A percentile compares a stretch with the other conserved stretches of the same genome.
phyloP scores from a whole-genome alignment of 2,113 vertebrate genomes.

The Gulo gulo region DNA sequence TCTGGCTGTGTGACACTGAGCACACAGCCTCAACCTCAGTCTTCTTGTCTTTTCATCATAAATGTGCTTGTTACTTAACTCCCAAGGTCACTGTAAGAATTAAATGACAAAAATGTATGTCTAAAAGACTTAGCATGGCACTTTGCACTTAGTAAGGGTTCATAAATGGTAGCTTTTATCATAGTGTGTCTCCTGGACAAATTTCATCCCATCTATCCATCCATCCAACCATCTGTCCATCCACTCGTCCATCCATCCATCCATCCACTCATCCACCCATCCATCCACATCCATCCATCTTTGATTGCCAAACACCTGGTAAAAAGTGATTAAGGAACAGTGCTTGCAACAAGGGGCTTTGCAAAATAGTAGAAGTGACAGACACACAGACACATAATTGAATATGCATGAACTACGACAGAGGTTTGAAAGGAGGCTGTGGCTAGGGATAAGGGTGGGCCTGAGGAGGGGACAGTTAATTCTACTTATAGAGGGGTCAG shows the following conservation, averaged over 20 bases:
- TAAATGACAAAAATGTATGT: neutral
- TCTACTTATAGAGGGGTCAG: neutral
- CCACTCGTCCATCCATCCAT: neutral
- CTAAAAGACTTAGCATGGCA: neutral
- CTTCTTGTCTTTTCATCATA: neutral
- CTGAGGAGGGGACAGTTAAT: rapidly evolving
- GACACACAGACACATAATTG: neutral
- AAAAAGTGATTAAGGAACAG: neutral
- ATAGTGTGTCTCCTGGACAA: neutral
- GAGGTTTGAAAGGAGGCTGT: neutral
- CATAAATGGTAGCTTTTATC: neutral
- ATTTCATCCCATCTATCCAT: neutral
- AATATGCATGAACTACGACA: rapidly evolving
- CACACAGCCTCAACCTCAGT: neutral
- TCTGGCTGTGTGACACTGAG: neutral
- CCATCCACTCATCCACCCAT: neutral
- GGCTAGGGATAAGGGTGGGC: neutral
- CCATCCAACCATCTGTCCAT: neutral
- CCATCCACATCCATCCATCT: neutral
- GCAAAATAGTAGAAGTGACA: neutral
- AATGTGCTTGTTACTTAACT: neutral
- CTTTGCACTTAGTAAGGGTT: neutral
- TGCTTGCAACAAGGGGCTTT: neutral
- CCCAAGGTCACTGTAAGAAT: neutral
- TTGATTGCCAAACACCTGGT: neutral